Base-by-base conservation (phyloP, 2,888 invertebrate genomes). In the Ctena decussata region DNA sequence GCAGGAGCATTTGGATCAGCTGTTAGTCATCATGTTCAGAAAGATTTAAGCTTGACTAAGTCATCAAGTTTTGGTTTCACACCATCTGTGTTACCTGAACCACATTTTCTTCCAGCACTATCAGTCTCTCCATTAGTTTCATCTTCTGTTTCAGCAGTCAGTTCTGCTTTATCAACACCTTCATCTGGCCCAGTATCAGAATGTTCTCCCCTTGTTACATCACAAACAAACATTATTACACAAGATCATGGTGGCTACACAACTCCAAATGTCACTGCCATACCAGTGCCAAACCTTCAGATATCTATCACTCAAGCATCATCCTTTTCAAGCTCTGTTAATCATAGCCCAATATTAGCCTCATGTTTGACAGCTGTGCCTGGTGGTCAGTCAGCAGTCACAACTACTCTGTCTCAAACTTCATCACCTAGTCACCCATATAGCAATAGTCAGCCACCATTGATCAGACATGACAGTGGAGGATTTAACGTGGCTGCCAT, bases 51-150 rank as follows among this genome's bases (percentile, higher is more conserved):
- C 18, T 35, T 65, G 18, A 65, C 18, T 12, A 83, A 83, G 76
- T 46, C 79, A 15, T 15, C 71, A 41, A 83, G 83, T 44, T 83
- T 75, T 60, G 83, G 83, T 49, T 83, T 83, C 60, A 71, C 78
- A 41, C 65, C 65, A 35, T 65, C 65, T 35, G 3, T 30, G 21
- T 32, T 65, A 3, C 30, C 65, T 2, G 65, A 65, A 18, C 53
- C 53, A n/a, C 21, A 11, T n/a, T 18, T 53, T 18, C 1, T 18
- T 21, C 35, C 35, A 18, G 2, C 65, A 35, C 65, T 18, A 32
- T 57, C 57, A 27, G 24, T 27, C 27, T 11, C 57, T 57, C 57
- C 57, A 3, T 57, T 27, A 11, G 27, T 27, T 8, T 24, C 27
- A 57, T 57, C 57, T 8, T n/a, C 5, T 3, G 6, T 24, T 5